These are phyloP conservation scores for Pituophis catenifer DNA, from an alignment of 2,113 vertebrate species.

Conservation along the genomic window DNA sequence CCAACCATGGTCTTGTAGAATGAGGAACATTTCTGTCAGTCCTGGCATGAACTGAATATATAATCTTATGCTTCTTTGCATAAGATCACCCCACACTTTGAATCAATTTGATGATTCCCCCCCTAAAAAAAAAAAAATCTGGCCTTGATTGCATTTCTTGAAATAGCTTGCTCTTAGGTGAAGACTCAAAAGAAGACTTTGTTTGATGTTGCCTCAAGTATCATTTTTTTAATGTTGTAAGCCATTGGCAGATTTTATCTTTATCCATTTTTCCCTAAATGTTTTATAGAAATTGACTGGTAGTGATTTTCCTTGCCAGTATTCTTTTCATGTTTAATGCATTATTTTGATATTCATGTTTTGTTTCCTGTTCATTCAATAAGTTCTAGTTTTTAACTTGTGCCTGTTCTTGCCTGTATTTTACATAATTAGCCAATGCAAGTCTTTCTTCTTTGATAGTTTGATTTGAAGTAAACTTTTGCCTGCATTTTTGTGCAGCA, in stretches of 20 bases:
- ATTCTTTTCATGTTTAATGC: neutral
- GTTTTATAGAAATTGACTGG: neutral
- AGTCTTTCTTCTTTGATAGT: neutral
- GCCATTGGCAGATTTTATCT: neutral
- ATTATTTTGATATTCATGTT: neutral
- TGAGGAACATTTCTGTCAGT: neutral
- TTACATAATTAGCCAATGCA: neutral
- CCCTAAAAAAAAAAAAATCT: neutral
- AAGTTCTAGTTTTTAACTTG: neutral
- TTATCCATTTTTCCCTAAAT: neutral
- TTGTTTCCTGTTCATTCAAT: neutral
- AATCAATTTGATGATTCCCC: neutral
- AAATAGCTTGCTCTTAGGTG: neutral
- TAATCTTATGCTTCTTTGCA: neutral
- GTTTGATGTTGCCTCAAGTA: neutral
- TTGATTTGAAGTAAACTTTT: neutral
- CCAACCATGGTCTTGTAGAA: neutral
- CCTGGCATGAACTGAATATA: neutral
- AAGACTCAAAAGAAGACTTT: neutral
- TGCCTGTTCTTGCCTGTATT: neutral
- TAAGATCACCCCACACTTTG: neutral
- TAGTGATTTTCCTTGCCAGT: neutral
- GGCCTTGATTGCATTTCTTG: neutral
- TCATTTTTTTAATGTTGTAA: neutral
- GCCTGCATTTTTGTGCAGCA: neutral